phyloP scores from a whole-genome alignment of 1,140 invertebrate genomes.

The Pteromalus puparum region DNA sequence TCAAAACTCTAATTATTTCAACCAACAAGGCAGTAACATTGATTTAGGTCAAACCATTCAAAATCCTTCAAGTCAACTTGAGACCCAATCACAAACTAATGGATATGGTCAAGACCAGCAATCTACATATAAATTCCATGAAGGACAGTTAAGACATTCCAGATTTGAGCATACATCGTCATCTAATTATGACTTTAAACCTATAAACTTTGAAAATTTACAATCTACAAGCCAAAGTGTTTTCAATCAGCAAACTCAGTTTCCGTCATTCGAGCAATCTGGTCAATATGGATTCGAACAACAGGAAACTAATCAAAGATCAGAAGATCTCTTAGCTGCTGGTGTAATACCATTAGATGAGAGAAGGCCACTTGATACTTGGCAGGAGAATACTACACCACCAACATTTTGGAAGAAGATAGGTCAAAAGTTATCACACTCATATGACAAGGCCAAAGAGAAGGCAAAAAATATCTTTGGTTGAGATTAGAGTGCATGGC shows the following conservation, averaged over 20 bases:
- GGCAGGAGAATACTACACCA: constrained; percentile 62
- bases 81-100: constrained; percentile 5
- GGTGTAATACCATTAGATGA: constrained; percentile 52
- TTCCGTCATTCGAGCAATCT: constrained; percentile 4
- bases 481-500: constrained; percentile 54
- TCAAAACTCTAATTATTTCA: constrained; percentile 13
- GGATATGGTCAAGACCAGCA: neutral
- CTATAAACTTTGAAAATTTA: neutral
- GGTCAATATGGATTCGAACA: constrained; percentile 37
- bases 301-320: constrained; percentile 20
- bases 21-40: constrained; percentile 14
- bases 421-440: constrained; percentile 72
- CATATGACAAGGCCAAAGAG: constrained; percentile 74
- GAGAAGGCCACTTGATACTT: constrained; percentile 25
- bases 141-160: constrained; percentile 45
- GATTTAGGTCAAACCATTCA: constrained; percentile 50
- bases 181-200: neutral
- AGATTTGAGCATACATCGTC: constrained; percentile 20
- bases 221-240: constrained; percentile 26
- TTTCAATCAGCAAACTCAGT: constrained; percentile 25
- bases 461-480: constrained; percentile 75
- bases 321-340: constrained; percentile 45
- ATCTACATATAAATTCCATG: constrained; percentile 15
- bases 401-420: constrained; percentile 77
- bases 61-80: constrained; percentile 1